Evolutionary conservation across 2,888 invertebrate species (phyloP), one percentile per base, ranked within the genome.

Genomic region (Leptopilina drosophilae): DNA sequence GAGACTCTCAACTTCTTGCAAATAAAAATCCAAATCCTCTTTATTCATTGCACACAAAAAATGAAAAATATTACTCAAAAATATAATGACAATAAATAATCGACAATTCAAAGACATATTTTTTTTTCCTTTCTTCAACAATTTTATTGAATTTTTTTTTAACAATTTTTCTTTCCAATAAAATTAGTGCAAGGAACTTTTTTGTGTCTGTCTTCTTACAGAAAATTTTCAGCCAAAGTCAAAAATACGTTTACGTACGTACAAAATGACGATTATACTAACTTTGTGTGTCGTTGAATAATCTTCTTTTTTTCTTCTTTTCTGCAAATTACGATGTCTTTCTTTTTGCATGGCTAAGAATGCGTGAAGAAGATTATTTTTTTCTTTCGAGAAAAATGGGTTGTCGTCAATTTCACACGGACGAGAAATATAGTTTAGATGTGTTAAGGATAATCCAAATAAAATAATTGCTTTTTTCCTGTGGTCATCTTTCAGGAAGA

Each of bases 1-100:
- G 53, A 97, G 92, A 77, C 93, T 93, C 85, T 86, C 86, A n/a
- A 91, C 84, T 80, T 91, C 91, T 15, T 90, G 85, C 1, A 83
- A 46, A 76, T 89, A 87, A 65, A 89, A 84, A 78, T 85, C 75
- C 33, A 33, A 56, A 40, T 73, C 56, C 5, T 56, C 56, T 53
- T 73, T 33, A 33, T 33, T 33, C 7, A n/a, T 56, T 53, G 77
- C 62, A 64, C 12, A 14, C 5, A 33, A 33, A 73, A 33, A 56
- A 14, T 33, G 56, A 73, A 56, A 56, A 33, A 56, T 9, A 56
- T 12, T 56, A 8, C 1, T 11, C n/a, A 73, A n/a, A 56, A 33
- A 9, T 56, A 56, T 2, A n/a, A 33, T 26, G 14, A 2, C 20
- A 56, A 73, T 56, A 56, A 33, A 73, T 53, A 73, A n/a, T 8